phyloP scores from a whole-genome alignment of 2,888 invertebrate species.

The Ctena decussata region DNA sequence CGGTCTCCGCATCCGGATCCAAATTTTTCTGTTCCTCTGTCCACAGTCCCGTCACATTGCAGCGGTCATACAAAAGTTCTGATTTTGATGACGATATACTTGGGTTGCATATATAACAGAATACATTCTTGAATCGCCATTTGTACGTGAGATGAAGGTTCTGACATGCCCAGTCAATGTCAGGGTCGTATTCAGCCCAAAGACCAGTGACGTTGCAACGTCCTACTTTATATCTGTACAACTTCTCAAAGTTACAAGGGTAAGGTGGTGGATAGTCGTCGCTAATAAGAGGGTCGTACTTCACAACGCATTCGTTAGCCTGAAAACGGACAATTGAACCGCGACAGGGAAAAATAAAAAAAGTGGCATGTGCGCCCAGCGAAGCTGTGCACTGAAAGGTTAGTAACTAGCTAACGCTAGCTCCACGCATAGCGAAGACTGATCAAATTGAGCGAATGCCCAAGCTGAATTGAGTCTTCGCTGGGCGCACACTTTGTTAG shows the following conservation, averaged over 20 bases:
- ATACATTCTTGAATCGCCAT: conserved; percentile 46
- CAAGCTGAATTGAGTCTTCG: too few species aligned
- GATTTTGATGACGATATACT: conserved; percentile 14
- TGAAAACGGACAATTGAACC: not conserved
- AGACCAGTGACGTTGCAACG: conserved; percentile 49
- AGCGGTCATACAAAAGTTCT: not conserved
- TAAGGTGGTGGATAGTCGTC: not conserved
- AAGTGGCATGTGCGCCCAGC: too few species aligned
- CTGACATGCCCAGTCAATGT: conserved; percentile 52
- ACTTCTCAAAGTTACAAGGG: not conserved
- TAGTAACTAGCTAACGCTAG: too few species aligned
- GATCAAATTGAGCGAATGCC: too few species aligned
- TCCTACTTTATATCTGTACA: not conserved
- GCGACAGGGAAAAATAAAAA: too few species aligned
- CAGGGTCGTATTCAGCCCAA: conserved; percentile 41
- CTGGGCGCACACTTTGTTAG: too few species aligned
- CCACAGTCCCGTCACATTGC: conserved; percentile 24
- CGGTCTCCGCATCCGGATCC: not conserved
- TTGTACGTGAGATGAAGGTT: conserved; percentile 18
- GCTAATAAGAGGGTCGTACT: not conserved
- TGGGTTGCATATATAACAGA: conserved; percentile 54
- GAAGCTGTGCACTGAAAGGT: too few species aligned
- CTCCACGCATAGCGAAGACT: too few species aligned
- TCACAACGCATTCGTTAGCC: not conserved
- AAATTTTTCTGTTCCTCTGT: not conserved